Conservation (phyloP, 2,888 invertebrate genomes). For the Drosophila tripunctata region DNA sequence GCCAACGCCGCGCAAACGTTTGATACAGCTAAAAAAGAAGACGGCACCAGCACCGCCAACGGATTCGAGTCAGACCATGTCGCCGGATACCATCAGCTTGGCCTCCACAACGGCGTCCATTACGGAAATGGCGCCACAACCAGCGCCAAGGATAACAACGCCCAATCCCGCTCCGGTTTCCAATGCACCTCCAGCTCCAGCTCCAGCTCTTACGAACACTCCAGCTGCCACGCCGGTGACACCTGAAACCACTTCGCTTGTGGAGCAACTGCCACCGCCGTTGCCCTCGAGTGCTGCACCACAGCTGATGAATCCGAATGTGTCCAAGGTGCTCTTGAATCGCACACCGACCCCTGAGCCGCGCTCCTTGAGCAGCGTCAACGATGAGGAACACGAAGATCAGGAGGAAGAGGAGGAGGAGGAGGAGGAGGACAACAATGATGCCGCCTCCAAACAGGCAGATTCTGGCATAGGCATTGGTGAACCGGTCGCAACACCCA, state of each 20-base stretch:
- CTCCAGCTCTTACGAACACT: background rate
- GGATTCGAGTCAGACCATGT: slow-evolving; percentile 11
- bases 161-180: slow-evolving; percentile 3
- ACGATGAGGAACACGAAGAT: slow-evolving; percentile 52
- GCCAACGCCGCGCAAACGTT: slow-evolving; percentile 81
- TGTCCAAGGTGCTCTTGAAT: slow-evolving; percentile 81
- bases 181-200: background rate
- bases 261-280: slow-evolving; percentile 23
- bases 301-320: slow-evolving; percentile 50
- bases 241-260: slow-evolving; percentile 1
- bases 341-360: slow-evolving; percentile 82
- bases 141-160: slow-evolving; percentile 71
- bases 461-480: slow-evolving; percentile 83
- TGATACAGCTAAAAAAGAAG: slow-evolving; percentile 76
- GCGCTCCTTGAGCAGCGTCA: slow-evolving; percentile 64
- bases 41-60: slow-evolving; percentile 82
- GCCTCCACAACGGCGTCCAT: slow-evolving; percentile 64
- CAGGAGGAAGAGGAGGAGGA: slow-evolving; percentile 20
- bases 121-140: slow-evolving; percentile 68
- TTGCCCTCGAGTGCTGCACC: slow-evolving; percentile 25
- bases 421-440: slow-evolving; percentile 67
- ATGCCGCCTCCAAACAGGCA: slow-evolving; percentile 80
- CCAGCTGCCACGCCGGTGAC: slow-evolving; percentile 1
- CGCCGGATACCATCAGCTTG: slow-evolving; percentile 63
- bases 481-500: slow-evolving; percentile 75